These are phyloP conservation scores for Drosophila setifemur DNA, from an alignment of 1,140 invertebrate genomes.

Conservation along the genomic window DNA sequence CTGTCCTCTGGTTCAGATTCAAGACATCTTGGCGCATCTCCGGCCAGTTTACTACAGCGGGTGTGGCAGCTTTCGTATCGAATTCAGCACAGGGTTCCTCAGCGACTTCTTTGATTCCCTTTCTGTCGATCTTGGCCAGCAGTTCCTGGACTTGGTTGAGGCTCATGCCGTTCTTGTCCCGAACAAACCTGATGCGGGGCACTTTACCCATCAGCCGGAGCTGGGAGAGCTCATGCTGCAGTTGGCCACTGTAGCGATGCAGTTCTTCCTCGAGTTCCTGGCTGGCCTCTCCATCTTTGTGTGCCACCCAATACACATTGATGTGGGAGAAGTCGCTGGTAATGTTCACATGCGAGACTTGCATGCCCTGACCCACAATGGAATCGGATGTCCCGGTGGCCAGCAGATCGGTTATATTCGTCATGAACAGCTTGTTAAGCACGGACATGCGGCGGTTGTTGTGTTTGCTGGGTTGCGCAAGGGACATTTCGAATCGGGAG, in stretches of 20 bases:
- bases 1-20: slow-evolving; percentile 86
- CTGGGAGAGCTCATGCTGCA: slow-evolving; percentile 88
- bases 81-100: background rate
- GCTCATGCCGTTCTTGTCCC: slow-evolving; percentile 84
- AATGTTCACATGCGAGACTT: slow-evolving; percentile 87
- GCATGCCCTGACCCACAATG: slow-evolving; percentile 86
- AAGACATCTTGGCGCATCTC: slow-evolving; percentile 89
- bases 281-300: slow-evolving; percentile 26
- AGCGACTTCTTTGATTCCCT: background rate
- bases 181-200: slow-evolving; percentile 88
- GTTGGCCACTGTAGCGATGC: slow-evolving; percentile 83
- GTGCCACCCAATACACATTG: slow-evolving; percentile 87
- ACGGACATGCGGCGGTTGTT: slow-evolving; percentile 84
- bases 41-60: slow-evolving; percentile 72
- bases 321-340: slow-evolving; percentile 85
- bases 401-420: slow-evolving; percentile 89
- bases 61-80: slow-evolving; percentile 21
- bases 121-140: slow-evolving; percentile 85
- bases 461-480: slow-evolving; percentile 7
- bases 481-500: slow-evolving; percentile 42
- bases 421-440: slow-evolving; percentile 91
- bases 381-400: slow-evolving; percentile 85
- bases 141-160: slow-evolving; percentile 84
- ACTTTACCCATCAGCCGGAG: slow-evolving; percentile 88
- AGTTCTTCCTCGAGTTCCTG: slow-evolving; percentile 83